Percentiles rank a stretch among this genome's conserved stretches.
Conservation (phyloP, 1,140 invertebrate species). For the Aphelinus certus region DNA sequence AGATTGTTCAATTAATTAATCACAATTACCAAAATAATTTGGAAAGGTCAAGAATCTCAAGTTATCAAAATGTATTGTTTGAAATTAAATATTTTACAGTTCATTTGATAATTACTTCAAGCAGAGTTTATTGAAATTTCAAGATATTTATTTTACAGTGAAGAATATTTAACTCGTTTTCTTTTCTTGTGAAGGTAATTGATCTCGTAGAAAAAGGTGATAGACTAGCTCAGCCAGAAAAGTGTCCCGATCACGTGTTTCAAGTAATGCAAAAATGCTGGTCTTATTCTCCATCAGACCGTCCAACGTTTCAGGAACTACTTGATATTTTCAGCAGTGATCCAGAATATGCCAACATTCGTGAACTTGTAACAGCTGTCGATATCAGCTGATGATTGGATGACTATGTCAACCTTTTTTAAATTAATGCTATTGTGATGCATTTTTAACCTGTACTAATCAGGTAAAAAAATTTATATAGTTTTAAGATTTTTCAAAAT, state of each 20-base stretch:
- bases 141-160: not conserved
- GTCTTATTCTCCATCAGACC: constrained; percentile 78
- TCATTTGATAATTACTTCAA: too few relatives aligned
- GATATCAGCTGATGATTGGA: constrained; percentile 58
- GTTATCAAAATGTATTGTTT: too few relatives aligned
- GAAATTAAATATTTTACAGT: too few relatives aligned
- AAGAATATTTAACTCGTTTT: constrained; percentile 1
- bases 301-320: constrained; percentile 86
- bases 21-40: too few relatives aligned
- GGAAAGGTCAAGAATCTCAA: too few relatives aligned
- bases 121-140: constrained; percentile 26
- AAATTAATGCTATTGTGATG: constrained; percentile 16
- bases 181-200: constrained; percentile 72
- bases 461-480: constrained; percentile 22
- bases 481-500: constrained; percentile 32
- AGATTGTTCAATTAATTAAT: too few relatives aligned
- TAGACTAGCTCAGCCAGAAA: constrained; percentile 78
- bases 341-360: constrained; percentile 77
- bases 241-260: constrained; percentile 88
- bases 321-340: constrained; percentile 79
- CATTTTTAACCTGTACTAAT: constrained; percentile 30
- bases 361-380: constrained; percentile 67
- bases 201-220: constrained; percentile 80
- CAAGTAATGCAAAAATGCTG: constrained; percentile 91
- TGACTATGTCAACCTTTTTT: not conserved